Evolutionary conservation across 1,140 invertebrate genomes (phyloP).

Genomic region (Drosophila willistoni): DNA sequence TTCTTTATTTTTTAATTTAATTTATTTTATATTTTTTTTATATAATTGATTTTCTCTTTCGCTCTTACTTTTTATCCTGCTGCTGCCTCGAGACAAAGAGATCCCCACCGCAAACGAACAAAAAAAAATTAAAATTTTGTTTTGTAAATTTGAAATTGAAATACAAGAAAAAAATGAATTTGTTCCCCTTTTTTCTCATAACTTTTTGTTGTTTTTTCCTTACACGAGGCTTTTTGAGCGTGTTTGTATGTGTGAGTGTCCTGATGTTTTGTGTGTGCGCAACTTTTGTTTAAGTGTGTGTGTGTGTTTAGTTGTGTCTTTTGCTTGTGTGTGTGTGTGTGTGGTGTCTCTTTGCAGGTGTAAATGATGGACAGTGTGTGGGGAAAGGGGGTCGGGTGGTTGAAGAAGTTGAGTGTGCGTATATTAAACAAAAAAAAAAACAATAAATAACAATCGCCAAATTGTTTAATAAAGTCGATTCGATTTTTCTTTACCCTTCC

Average conservation of each 20-base stretch:
- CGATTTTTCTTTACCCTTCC: neutral
- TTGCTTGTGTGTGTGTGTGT: constrained; percentile 21
- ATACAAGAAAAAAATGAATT: neutral
- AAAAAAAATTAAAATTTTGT: neutral
- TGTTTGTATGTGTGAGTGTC: neutral
- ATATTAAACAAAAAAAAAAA: neutral
- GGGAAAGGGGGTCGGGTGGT: neutral
- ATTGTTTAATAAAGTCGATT: constrained; percentile 3
- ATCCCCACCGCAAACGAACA: neutral
- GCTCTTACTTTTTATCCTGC: neutral
- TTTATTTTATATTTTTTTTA: constrained; percentile 67
- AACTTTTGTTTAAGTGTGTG: constrained; percentile 27
- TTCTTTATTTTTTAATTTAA: constrained; percentile 27
- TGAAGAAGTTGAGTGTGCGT: neutral
- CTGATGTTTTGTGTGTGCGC: neutral
- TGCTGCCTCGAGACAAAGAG: constrained; percentile 5
- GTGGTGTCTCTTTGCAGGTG: neutral
- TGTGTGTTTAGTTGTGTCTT: constrained; percentile 24
- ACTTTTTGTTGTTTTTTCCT: constrained; percentile 15
- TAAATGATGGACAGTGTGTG: neutral
- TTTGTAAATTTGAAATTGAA: neutral
- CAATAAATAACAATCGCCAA: neutral
- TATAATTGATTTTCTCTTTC: constrained; percentile 56
- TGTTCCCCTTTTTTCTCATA: neutral
- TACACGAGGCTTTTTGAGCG: neutral